Evolutionary conservation across 2,797 vertebrate genomes (phyloP).

Genomic region (Falco rusticolus): DNA sequence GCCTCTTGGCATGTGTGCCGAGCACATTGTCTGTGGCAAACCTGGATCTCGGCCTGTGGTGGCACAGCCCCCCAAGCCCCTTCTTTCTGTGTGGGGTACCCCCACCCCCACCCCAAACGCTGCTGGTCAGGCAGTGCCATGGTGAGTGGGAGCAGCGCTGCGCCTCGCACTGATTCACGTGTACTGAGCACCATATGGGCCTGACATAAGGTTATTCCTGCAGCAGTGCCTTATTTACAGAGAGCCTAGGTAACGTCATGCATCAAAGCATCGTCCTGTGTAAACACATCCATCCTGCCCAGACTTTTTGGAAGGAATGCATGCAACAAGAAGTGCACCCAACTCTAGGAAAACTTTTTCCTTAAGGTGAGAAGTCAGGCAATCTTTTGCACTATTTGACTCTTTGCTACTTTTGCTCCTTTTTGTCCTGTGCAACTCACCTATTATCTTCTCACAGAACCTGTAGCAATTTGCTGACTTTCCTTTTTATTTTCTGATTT

Average conservation of each 20-base stretch:
- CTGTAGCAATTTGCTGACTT: not conserved
- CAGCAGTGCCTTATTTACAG: not conserved
- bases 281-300: not conserved
- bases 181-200: not conserved
- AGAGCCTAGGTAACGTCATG: not conserved
- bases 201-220: not conserved
- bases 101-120: no score
- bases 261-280: not conserved
- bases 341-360: not conserved
- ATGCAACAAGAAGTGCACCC: rapidly evolving
- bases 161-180: rapidly evolving
- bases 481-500: not conserved
- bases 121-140: no score
- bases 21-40: not conserved
- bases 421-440: not conserved
- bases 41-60: rapidly evolving
- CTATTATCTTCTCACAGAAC: not conserved
- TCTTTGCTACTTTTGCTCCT: not conserved
- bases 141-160: no score
- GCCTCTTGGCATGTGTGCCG: not conserved
- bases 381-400: rapidly evolving
- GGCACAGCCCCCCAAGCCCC: rapidly evolving
- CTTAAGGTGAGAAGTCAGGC: not conserved
- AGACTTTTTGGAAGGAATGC: not conserved
- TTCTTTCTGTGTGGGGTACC: no score